Base-by-base conservation (phyloP, 2,888 invertebrate species). In the Dorcus parallelipipedus region DNA sequence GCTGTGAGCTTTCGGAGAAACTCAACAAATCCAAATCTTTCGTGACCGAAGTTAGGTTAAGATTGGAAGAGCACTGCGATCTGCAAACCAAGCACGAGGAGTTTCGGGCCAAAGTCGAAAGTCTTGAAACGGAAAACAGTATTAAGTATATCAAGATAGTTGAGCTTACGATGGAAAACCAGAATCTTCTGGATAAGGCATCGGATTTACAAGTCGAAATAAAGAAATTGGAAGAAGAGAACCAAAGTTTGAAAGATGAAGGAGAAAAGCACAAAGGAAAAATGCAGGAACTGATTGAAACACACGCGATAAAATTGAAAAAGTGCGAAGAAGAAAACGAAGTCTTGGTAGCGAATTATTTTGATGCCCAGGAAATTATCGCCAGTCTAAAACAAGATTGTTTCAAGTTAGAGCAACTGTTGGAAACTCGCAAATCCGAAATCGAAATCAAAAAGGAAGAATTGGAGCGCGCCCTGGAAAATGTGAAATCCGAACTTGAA, bases 81-180 rank as follows among this genome's bases (percentile, higher is more conserved):
- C 17, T 59, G 9, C 52, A 56, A 20, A 38, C 41, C 3, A 55
- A 55, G 23, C 54, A 54, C 53, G 42, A 56, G 23, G 26, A 20
- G 5, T 26, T 59, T n/a, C 49, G 49, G 41, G 48, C 41, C 10
- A 52, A 49, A 38, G 53, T 56, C 9, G 56, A 52, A 26, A 49
- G 39, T 3, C 14, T 59, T n/a, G 59, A 59, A 14, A n/a, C 33
- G 4, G 59, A 59, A 39, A 59, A 56, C 26, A 38, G 49, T n/a
- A 3, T 26, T 10, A 55, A 59, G 26, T 48, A 59, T n/a, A 38
- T 52, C 9, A 51, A 49, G 14, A 59, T 59, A 4, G 38, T 56
- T 42, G 53, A 59, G 38, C 42, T 59, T 9, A 59, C 49, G 43
- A 49, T 52, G 38, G 59, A 59, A 23, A 48, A 55, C 9, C 55